phyloP scores from a whole-genome alignment of 2,888 invertebrate species.

The Ophioninae sp. region DNA sequence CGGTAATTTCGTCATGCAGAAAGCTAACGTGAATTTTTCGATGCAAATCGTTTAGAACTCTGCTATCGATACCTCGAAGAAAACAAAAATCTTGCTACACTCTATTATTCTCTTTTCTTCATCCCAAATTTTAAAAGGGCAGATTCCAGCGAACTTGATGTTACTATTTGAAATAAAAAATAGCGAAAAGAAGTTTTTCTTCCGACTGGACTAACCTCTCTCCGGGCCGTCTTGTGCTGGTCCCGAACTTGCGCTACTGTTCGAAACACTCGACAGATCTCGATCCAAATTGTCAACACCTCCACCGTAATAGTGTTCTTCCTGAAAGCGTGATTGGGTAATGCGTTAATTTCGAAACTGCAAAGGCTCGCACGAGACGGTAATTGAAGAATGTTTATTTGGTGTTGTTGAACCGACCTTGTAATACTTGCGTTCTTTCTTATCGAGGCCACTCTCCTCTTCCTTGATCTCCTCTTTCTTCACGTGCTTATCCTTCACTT shows the following conservation, averaged over 20 bases:
- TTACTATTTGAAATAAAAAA: not conserved
- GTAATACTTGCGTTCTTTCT: slow-evolving; percentile 83
- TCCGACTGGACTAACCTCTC: slow-evolving; percentile 81
- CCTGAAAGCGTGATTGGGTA: slow-evolving; percentile 65
- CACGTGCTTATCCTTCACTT: slow-evolving; percentile 81
- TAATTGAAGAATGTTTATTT: slow-evolving; percentile 79
- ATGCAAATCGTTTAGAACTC: too few species aligned
- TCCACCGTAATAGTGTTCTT: slow-evolving; percentile 82
- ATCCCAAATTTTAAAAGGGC: too few species aligned
- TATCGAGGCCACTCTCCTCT: slow-evolving; percentile 80
- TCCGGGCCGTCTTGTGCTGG: slow-evolving; percentile 78
- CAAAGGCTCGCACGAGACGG: not conserved
- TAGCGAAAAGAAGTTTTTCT: not conserved
- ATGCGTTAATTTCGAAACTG: slow-evolving; percentile 4
- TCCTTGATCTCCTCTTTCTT: slow-evolving; percentile 83
- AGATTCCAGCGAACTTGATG: too few species aligned
- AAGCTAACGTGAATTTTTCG: too few species aligned
- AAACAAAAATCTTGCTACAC: too few species aligned
- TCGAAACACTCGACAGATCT: slow-evolving; percentile 82
- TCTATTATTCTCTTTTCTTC: too few species aligned
- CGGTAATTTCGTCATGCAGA: too few species aligned
- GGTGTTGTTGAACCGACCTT: slow-evolving; percentile 82
- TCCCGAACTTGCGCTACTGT: slow-evolving; percentile 80
- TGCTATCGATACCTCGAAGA: too few species aligned
- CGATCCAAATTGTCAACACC: slow-evolving; percentile 83